Percentiles rank a stretch among this genome's conserved stretches.
Conservation (phyloP, 1,140 invertebrate genomes). For the Macrobrachium rosenbergii region DNA sequence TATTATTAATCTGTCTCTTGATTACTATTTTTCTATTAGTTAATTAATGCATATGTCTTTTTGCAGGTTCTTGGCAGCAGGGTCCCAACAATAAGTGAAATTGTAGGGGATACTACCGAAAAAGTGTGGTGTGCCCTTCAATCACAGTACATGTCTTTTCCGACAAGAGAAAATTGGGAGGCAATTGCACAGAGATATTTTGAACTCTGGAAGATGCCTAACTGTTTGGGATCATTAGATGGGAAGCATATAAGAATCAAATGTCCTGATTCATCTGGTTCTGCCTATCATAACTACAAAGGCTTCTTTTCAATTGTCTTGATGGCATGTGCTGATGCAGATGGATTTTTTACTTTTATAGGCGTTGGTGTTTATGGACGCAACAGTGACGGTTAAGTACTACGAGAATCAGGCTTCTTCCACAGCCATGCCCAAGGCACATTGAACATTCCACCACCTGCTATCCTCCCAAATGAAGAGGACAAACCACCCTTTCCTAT, state of each 20-base stretch:
- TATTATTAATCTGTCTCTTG: neutral
- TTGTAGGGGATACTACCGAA: constrained; percentile 32
- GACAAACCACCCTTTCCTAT: too few species aligned
- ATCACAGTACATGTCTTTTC: constrained; percentile 33
- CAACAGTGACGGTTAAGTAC: constrained; percentile 36
- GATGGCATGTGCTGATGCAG: constrained; percentile 34
- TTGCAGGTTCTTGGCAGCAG: neutral
- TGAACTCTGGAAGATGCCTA: constrained; percentile 31
- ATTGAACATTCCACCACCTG: constrained; percentile 34
- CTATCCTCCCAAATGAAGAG: constrained; percentile 29
- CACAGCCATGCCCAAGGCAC: constrained; percentile 1
- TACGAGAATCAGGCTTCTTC: constrained; percentile 25
- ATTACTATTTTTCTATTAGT: constrained; percentile 18
- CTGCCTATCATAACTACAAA: too few species aligned
- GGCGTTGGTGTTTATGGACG: constrained; percentile 29
- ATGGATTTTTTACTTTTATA: constrained; percentile 40
- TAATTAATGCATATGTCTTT: too few species aligned
- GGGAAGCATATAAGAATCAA: constrained; percentile 39
- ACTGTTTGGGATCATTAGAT: constrained; percentile 31
- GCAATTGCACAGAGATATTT: constrained; percentile 36
- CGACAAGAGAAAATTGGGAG: constrained; percentile 22
- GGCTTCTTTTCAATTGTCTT: constrained; percentile 40
- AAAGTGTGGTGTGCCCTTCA: constrained; percentile 34
- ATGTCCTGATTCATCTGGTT: constrained; percentile 36
- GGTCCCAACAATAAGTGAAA: constrained; percentile 36